These are phyloP conservation scores for Amiota minor DNA, from an alignment of 2,888 invertebrate species.

Conservation along the genomic window DNA sequence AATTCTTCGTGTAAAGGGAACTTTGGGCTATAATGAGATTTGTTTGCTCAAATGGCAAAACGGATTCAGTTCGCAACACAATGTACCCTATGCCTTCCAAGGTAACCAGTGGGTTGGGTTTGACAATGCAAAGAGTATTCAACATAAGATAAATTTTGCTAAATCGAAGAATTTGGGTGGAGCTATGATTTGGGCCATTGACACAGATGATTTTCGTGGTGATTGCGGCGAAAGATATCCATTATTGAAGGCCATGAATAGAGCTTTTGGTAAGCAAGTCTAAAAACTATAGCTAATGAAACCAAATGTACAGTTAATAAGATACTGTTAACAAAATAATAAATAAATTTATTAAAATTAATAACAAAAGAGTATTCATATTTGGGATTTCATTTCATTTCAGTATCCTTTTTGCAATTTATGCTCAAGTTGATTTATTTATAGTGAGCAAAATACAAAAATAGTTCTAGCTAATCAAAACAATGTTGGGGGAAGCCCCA, in stretches of 20 bases:
- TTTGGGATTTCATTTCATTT: no score
- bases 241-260: slow-evolving; percentile 55
- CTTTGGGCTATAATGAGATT: slow-evolving; percentile 59
- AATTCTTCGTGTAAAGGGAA: slow-evolving; percentile 49
- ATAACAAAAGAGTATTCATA: no score
- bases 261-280: slow-evolving; percentile 43
- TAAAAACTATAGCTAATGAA: no score
- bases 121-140: slow-evolving; percentile 87
- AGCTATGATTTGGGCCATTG: slow-evolving; percentile 79
- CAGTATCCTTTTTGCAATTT: no score
- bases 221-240: slow-evolving; percentile 78
- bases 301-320: no score
- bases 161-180: slow-evolving; percentile 87
- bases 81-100: slow-evolving; percentile 83
- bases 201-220: slow-evolving; percentile 94
- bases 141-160: slow-evolving; percentile 86
- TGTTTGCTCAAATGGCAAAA: slow-evolving; percentile 59
- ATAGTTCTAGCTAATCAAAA: no score
- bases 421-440: no score
- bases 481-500: no score
- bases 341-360: no score
- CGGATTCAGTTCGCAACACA: slow-evolving; percentile 44
- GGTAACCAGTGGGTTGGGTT: slow-evolving; percentile 94
- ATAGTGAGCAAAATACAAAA: no score
- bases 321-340: no score